Percentiles rank a stretch among this genome's conserved stretches.
Conservation (phyloP, 1,140 invertebrate species). For the Penaeus japonicus region DNA sequence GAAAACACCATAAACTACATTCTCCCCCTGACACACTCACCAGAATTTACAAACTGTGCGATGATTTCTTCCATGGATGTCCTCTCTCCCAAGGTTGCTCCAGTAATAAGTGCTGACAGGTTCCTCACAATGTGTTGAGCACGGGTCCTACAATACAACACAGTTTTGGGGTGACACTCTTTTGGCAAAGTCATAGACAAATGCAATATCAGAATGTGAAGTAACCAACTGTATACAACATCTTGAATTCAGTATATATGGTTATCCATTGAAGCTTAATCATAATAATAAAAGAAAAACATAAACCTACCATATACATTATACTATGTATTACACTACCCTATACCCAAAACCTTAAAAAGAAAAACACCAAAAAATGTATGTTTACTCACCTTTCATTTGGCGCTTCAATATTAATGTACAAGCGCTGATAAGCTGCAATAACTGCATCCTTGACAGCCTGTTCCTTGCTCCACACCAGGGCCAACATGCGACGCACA, state of each 20-base stretch:
- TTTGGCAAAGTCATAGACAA: no score
- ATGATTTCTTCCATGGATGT: constrained; percentile 77
- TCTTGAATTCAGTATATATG: no score
- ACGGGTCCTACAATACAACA: constrained; percentile 60
- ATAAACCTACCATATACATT: not conserved
- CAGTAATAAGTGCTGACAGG: constrained; percentile 71
- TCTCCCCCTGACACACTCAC: not conserved
- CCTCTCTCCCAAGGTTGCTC: constrained; percentile 71
- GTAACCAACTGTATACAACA: no score
- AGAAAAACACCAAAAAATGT: not conserved
- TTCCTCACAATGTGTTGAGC: constrained; percentile 70
- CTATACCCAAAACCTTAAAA: no score
- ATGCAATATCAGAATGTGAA: no score
- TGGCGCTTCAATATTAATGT: constrained; percentile 64
- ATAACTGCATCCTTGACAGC: constrained; percentile 72
- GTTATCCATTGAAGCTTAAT: no score
- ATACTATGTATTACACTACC: not conserved
- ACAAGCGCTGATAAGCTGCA: constrained; percentile 72
- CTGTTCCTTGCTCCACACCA: constrained; percentile 77
- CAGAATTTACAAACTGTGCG: constrained; percentile 69
- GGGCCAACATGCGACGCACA: constrained; percentile 77
- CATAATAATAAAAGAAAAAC: not conserved
- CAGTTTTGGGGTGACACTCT: not conserved
- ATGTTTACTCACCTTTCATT: constrained; percentile 43
- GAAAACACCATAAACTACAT: not conserved